Evolutionary conservation across 2,797 vertebrate species (phyloP), one percentile per base, ranked within the genome.

Genomic region (Hozukius guyotensis): DNA sequence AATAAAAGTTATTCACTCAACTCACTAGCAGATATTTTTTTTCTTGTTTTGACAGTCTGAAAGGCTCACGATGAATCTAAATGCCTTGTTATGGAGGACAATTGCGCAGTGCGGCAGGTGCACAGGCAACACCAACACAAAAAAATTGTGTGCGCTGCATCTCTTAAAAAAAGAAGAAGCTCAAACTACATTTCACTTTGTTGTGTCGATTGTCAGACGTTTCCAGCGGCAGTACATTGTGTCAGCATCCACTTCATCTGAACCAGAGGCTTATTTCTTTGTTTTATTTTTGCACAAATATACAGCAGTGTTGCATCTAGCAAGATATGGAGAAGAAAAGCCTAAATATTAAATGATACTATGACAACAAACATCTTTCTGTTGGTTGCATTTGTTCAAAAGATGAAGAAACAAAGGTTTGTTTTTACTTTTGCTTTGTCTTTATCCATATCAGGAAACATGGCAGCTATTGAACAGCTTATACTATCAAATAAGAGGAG

Each of bases 161-260:
- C 3, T 20, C 42, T 20, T 63, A 32, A 32, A 29, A 64, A 73
- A 56, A 38, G 22, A 16, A 65, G 69, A 61, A 38, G 13, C 46
- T 81, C 22, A 75, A 57, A 68, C 18, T 38, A 24, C 36, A 22
- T 63, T 66, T 75, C 7, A 7, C 38, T 80, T 75, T 65, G 12
- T 65, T 61, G 55, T 67, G 55, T 75, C 71, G 46, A 12, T 7
- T 62, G 36, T 79, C 31, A 57, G 36, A 74, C 2, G 10, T 65
- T 67, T 81, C 27, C 22, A 11, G 4, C 10, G 16, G 12, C 56
- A 52, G 20, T 1, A 57, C 8, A 27, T 25, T 22, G 25, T 72
- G 25, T 52, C 46, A 6, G 46, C 20, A 36, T 34, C 9, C 27
- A 32, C 12, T 34, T 73, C 3, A 7, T 32, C 3, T 52, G 38